Conservation (phyloP, 2,888 invertebrate species). For the Philereme transversata region DNA sequence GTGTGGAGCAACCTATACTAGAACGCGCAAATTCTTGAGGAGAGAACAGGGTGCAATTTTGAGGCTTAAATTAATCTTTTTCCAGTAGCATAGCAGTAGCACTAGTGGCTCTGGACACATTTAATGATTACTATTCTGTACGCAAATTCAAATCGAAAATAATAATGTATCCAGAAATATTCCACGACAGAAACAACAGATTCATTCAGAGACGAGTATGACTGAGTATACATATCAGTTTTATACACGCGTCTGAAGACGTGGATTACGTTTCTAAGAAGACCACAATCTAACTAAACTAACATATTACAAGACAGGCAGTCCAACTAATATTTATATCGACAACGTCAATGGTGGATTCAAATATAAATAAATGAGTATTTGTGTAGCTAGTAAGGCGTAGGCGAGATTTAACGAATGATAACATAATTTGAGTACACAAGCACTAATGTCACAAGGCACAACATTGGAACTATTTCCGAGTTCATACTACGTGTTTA, state of each 20-base stretch:
- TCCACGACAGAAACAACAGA: slow-evolving; percentile 45
- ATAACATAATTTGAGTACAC: slow-evolving; percentile 7
- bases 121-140: too few species aligned
- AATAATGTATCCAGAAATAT: slow-evolving; percentile 41
- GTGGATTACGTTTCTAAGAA: slow-evolving; percentile 47
- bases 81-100: not conserved
- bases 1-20: too few species aligned
- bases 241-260: slow-evolving; percentile 47
- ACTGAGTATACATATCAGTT: slow-evolving; percentile 39
- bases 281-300: slow-evolving; percentile 36
- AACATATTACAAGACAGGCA: slow-evolving; percentile 8
- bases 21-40: not conserved
- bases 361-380: not conserved
- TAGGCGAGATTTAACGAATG: slow-evolving; percentile 9
- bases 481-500: slow-evolving; percentile 14
- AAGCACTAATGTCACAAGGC: slow-evolving; percentile 9
- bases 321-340: too few species aligned
- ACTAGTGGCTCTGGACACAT: not conserved
- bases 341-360: too few species aligned
- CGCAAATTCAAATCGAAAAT: slow-evolving; percentile 30
- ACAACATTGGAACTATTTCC: slow-evolving; percentile 12
- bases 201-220: slow-evolving; percentile 50
- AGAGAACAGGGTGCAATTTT: slow-evolving; percentile 1
- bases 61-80: slow-evolving; percentile 2
- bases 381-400: slow-evolving; percentile 7